phyloP scores from a whole-genome alignment of 2,888 invertebrate species.

The Thyatira batis region DNA sequence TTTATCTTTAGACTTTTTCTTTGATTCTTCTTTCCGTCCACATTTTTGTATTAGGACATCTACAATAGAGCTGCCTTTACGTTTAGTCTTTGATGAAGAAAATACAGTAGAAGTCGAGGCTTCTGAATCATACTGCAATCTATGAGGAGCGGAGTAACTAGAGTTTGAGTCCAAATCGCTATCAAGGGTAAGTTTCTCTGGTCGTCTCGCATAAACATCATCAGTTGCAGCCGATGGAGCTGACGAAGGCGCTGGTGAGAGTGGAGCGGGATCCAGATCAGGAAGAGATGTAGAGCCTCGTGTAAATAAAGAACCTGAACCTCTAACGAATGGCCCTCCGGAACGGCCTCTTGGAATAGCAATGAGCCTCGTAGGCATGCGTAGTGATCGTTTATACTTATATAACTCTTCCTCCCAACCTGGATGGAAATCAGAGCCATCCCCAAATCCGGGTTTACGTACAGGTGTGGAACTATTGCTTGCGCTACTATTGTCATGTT shows the following conservation, averaged over 20 bases:
- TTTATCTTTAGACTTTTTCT: slow-evolving; percentile 79
- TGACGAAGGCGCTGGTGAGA: slow-evolving; percentile 86
- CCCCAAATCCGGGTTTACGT: slow-evolving; percentile 85
- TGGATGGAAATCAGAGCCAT: slow-evolving; percentile 87
- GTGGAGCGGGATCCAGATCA: slow-evolving; percentile 88
- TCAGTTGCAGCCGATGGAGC: slow-evolving; percentile 83
- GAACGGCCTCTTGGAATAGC: slow-evolving; percentile 87
- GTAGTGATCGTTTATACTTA: slow-evolving; percentile 89
- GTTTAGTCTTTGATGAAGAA: slow-evolving; percentile 80
- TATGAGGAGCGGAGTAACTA: slow-evolving; percentile 82
- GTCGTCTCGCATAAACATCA: slow-evolving; percentile 71
- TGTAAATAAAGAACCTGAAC: slow-evolving; percentile 71
- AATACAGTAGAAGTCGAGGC: slow-evolving; percentile 86
- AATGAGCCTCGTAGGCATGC: slow-evolving; percentile 91
- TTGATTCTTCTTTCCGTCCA: slow-evolving; percentile 81
- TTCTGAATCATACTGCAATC: slow-evolving; percentile 85
- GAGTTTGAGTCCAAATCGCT: slow-evolving; percentile 87
- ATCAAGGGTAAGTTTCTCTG: slow-evolving; percentile 77
- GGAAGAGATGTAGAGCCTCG: slow-evolving; percentile 89
- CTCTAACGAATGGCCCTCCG: slow-evolving; percentile 77
- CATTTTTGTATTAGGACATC: slow-evolving; percentile 86
- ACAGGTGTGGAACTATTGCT: slow-evolving; percentile 63
- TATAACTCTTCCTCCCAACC: slow-evolving; percentile 93
- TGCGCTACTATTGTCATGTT: slow-evolving; percentile 55
- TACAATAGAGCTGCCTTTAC: slow-evolving; percentile 82